Percentiles rank a stretch among this genome's conserved stretches.
phyloP scores from a whole-genome alignment of 2,888 invertebrate species.

The Rhagophthalmus giganteus region DNA sequence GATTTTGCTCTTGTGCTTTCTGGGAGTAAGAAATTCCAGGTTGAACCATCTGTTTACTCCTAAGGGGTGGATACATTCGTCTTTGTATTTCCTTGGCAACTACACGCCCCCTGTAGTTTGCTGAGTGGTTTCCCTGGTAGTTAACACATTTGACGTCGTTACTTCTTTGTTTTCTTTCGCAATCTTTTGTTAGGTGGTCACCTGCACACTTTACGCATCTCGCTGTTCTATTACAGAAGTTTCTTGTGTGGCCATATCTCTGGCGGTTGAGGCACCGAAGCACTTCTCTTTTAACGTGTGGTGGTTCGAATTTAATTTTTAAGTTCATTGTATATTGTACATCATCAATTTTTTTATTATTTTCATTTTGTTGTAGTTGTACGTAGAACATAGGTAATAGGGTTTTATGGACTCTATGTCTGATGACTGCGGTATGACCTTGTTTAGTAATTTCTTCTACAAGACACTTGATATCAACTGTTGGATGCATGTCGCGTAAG shows the following conservation, averaged over 20 bases:
- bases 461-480: slow-evolving; percentile 2
- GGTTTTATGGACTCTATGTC: neutral
- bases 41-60: slow-evolving; percentile 4
- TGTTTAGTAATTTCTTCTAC: too few relatives aligned
- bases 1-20: neutral
- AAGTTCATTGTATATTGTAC: slow-evolving; percentile 3
- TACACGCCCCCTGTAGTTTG: slow-evolving; percentile 4
- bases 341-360: slow-evolving; percentile 11
- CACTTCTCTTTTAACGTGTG: slow-evolving; percentile 1
- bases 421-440: slow-evolving; percentile 4
- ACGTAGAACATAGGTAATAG: slow-evolving; percentile 6
- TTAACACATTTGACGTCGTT: slow-evolving; percentile 2
- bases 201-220: slow-evolving; percentile 20
- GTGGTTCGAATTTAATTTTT: slow-evolving; percentile 9
- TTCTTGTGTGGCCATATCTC: slow-evolving; percentile 13
- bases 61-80: neutral
- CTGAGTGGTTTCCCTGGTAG: neutral
- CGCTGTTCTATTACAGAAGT: slow-evolving; percentile 8
- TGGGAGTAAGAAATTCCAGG: slow-evolving; percentile 1
- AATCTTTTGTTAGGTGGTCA: slow-evolving; percentile 10
- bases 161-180: slow-evolving; percentile 2
- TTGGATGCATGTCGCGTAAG: slow-evolving; percentile 3
- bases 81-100: slow-evolving; percentile 2
- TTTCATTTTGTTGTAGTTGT: neutral
- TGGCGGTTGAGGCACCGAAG: slow-evolving; percentile 15